Base-by-base conservation (phyloP, 2,888 invertebrate species). In the Philonicus albiceps region DNA sequence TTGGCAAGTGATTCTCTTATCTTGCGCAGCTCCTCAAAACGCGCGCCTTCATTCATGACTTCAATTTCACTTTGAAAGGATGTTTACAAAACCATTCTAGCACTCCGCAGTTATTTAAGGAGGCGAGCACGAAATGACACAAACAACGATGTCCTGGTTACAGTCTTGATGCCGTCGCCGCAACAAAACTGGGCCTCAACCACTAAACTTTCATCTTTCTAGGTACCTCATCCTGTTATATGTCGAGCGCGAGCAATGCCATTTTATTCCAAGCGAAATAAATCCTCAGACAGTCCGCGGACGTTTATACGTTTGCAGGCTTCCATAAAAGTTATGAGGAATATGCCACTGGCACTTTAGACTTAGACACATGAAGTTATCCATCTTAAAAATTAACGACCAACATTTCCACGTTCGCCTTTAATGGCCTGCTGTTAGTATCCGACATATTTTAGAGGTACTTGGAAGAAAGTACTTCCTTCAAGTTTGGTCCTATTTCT, bases 1-100 rank as follows among this genome's bases (percentile, higher is more conserved):
- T 40, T 84, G 64, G 84, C 37, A 72, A 81, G 55, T 55, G 81
- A 84, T 84, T 72, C 84, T 84, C 84, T 84, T 84, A 84, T 84
- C 84, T 31, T 16, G 64, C 49, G n/a, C 49, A 49, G n/a, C 84
- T 31, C 40, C 49, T 84, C 72, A 72, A 40, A 84, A 84, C 34
- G 64, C 64, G 55, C 34, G 64, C 64, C 64, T 40, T 72, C 84
- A 72, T 84, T 84, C 84, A 72, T 84, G 84, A 72, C 84, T 84
- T 84, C 84, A 84, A 84, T 72, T 84, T 72, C 72, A 72, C 55
- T 81, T 81, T 49, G 30, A 81, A 81, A 55, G 81, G 49, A 55
- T 81, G 81, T 81, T 81, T 81, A 81, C 53, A 27, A 78, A 49
- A 49, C 55, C 30, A 31, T 55, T 55, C 34, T 53, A 49, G n/a